Conservation (phyloP, 1,140 invertebrate genomes). For the Planococcus citri region DNA sequence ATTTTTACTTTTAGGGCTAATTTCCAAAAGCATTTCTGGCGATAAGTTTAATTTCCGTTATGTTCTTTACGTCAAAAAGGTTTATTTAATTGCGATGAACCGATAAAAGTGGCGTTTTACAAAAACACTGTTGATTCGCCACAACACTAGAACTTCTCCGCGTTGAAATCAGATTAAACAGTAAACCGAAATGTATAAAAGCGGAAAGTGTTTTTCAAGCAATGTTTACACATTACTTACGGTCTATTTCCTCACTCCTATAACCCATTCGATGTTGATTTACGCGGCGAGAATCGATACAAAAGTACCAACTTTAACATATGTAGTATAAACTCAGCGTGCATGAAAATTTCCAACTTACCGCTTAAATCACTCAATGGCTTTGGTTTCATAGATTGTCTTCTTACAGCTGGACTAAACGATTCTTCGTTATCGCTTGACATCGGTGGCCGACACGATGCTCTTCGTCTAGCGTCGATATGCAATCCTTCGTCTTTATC, state of each 20-base stretch:
- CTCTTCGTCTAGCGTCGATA: conserved; percentile 1
- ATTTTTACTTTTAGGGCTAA: too few species aligned
- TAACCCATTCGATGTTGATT: too few species aligned
- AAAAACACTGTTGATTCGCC: neutral
- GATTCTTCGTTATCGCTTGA: conserved; percentile 36
- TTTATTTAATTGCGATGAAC: neutral
- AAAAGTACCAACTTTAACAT: too few species aligned
- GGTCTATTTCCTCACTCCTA: neutral
- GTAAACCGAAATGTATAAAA: conserved; percentile 4
- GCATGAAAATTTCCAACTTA: too few species aligned
- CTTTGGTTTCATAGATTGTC: neutral
- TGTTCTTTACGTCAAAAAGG: neutral
- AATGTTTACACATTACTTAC: conserved; percentile 4
- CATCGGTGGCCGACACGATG: conserved; percentile 13
- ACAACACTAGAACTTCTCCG: neutral
- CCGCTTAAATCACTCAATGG: neutral
- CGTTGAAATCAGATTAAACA: neutral
- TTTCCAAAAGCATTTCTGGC: neutral
- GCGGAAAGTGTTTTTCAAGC: neutral
- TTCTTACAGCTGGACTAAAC: neutral
- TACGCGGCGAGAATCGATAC: too few species aligned
- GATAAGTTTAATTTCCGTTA: neutral
- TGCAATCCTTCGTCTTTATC: conserved; percentile 13
- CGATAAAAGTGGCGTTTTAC: neutral
- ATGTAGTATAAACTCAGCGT: too few species aligned